A percentile compares a stretch with the other conserved stretches of the same genome.
Conservation (phyloP, 2,888 invertebrate species). For the Sesia apiformis region DNA sequence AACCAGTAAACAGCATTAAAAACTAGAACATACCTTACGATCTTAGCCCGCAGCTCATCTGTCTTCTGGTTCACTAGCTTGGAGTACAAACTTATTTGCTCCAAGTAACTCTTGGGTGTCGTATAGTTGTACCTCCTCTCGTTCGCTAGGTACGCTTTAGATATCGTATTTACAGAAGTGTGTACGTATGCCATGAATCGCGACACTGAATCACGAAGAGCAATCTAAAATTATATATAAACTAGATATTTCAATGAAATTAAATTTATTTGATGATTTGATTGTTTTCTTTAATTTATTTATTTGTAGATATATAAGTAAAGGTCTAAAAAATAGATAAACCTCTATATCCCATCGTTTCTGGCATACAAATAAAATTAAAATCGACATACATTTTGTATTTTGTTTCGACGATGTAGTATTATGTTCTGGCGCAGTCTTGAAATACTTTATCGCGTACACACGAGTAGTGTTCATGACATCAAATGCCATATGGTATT, state of each 20-base stretch:
- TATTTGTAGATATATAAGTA: background rate
- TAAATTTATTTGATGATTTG: background rate
- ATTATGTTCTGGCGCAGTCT: too few species aligned
- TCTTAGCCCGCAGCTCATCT: conserved; percentile 89
- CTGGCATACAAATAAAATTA: too few species aligned
- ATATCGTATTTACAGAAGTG: conserved; percentile 92
- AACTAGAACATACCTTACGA: conserved; percentile 70
- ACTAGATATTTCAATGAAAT: background rate
- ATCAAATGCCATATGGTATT: too few species aligned
- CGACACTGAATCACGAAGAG: conserved; percentile 88
- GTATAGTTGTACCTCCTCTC: conserved; percentile 97
- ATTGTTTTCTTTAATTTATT: background rate
- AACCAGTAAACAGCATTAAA: too few species aligned
- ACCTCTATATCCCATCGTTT: too few species aligned
- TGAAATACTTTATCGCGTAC: too few species aligned
- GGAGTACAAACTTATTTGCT: conserved; percentile 94
- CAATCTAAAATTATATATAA: conserved; percentile 52
- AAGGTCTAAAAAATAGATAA: too few species aligned
- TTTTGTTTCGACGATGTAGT: too few species aligned
- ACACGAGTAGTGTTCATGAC: too few species aligned
- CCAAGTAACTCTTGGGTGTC: conserved; percentile 96
- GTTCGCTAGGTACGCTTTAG: conserved; percentile 88
- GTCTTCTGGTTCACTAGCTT: conserved; percentile 90
- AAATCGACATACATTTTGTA: too few species aligned
- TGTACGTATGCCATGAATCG: conserved; percentile 97